A percentile compares a stretch with the other conserved stretches of the same genome.
These are phyloP conservation scores for Cherax destructor DNA, from an alignment of 1,140 invertebrate species.

Conservation along the genomic window DNA sequence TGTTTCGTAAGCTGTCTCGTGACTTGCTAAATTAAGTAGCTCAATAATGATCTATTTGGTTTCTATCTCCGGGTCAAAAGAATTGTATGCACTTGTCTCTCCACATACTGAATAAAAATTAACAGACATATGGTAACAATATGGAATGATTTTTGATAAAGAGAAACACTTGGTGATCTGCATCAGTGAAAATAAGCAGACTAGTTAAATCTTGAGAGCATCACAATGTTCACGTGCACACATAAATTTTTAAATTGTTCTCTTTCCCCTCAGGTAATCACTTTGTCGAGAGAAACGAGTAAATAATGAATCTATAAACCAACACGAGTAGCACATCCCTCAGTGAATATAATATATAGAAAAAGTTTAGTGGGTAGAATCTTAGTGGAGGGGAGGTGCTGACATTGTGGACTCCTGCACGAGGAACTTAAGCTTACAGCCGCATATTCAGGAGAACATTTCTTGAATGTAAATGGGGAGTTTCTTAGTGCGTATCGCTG, in stretches of 20 bases:
- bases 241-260: too few relatives aligned
- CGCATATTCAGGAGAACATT: neutral
- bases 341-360: neutral
- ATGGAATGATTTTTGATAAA: neutral
- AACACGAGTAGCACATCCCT: neutral
- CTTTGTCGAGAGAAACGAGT: too few relatives aligned
- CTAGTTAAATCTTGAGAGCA: too few relatives aligned
- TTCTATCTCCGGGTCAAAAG: too few relatives aligned
- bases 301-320: neutral
- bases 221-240: too few relatives aligned
- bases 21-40: neutral
- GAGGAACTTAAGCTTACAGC: neutral
- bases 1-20: neutral
- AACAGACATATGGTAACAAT: too few relatives aligned
- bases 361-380: neutral
- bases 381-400: neutral
- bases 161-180: neutral
- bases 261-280: too few relatives aligned
- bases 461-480: conserved; percentile 1
- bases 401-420: neutral
- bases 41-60: neutral
- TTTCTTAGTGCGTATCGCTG: neutral
- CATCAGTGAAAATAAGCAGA: too few relatives aligned
- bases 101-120: too few relatives aligned
- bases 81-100: too few relatives aligned